Evolutionary conservation across 2,113 vertebrate genomes (phyloP), one percentile per base, ranked within the genome.

Genomic region (Dromaius novaehollandiae): DNA sequence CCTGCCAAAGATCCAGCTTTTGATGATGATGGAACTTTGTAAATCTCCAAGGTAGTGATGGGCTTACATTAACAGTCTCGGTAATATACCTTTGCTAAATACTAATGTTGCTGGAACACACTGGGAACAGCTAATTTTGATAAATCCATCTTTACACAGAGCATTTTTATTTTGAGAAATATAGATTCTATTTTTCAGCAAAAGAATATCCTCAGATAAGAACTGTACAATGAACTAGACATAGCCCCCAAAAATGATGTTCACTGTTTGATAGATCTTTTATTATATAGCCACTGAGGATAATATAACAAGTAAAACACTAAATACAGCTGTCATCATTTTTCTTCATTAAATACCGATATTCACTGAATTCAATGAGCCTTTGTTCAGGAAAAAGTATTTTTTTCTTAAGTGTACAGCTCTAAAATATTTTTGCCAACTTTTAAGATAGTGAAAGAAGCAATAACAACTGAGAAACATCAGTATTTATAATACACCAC

Each of bases 291-390:
- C 34, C 71, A 56, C 48, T 73, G 48, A 95, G 69, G 82, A 82
- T 93, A 96, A 55, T 58, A 25, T 55, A 93, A 89, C 40, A 95
- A 94, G 30, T 82, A 87, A 97, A 96, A 82, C 71, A 88, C 11
- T 75, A 83, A 95, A 93, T 89, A 94, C 44, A 93, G 53, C 87
- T 95, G 83, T 94, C 60, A 83, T 44, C 12, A 77, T 97, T 97
- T 95, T 89, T 91, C 1, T 1, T 55, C 50, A 38, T 38, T 88
- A 85, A 93, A 89, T 79, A 83, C 48, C 96, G 93, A 55, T 4
- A 71, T 60, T 95, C 89, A 58, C 7, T 89, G 69, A 97, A 61
- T 84, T 90, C 58, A 75, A 24, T 93, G 66, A 89, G 75, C 11
- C 42, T 86, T 90, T 84, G 48, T 81, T 66, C n/a, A 40, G 3